Evolutionary conservation across 92 coral and sea anemone genomes (phyloP), one percentile per base, ranked within the genome.

Genomic region (Montipora capitata): DNA sequence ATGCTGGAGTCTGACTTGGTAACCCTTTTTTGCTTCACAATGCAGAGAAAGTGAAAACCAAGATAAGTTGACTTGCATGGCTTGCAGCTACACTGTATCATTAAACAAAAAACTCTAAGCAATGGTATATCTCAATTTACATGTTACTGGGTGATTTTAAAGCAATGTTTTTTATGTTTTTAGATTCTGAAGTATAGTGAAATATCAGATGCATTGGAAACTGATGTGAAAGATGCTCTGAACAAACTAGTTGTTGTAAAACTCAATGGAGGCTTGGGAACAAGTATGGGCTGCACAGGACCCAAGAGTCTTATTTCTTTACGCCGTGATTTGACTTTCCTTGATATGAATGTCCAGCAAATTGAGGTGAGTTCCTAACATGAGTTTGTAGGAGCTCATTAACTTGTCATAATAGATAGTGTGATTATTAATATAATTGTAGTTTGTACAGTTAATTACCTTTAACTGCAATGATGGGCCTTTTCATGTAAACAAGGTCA

Each of bases 251-350:
- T 97, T n/a, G 99, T 97, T 44, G 74, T 96, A 18, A 97, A 97
- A 70, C 94, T 97, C 3, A 97, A 97, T 94, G 99, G 99, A n/a
- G 99, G 99, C 44, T 90, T 97, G 51, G 99, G 99, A 1, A 97
- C 99, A 57, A 97, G 96, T 44, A 97, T 97, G 99, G 99, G 99
- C 20, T 95, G 98, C 73, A 90, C 94, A 63, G 99, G 99, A 10
- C 95, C 99, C 7, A 97, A 97, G 76, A 97, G 99, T 71, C 82
- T 94, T 16, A 97, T 97, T 42, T 96, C 99, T 2, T 95, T 97
- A 3, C 87, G 96, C 69, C 96, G 94, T 49, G 99, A 97, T 52
- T 78, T 97, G 72, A 97, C 99, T 0, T 97, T 97, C 79, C 96
- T 97, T 40, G 99, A 97, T 74, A 88, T 97, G 73, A 96, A 96